These are phyloP conservation scores for Microplitis mediator DNA, from an alignment of 1,140 invertebrate species.

Conservation along the genomic window DNA sequence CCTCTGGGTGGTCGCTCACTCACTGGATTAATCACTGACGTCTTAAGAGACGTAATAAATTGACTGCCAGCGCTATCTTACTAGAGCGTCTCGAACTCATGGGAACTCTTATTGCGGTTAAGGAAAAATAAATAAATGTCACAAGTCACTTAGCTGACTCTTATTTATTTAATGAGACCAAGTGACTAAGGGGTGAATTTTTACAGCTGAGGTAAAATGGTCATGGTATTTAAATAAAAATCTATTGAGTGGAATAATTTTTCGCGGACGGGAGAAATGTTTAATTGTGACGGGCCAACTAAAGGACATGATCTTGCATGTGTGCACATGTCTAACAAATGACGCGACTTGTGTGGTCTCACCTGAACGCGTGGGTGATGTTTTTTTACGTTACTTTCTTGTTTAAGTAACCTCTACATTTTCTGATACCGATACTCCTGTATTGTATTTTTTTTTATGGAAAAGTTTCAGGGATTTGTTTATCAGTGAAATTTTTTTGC, in stretches of 20 bases:
- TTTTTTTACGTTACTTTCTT: constrained; percentile 55
- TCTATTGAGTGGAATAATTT: no score
- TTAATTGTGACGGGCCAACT: background rate
- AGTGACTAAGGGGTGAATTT: no score
- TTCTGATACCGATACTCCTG: background rate
- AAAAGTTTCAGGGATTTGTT: no score
- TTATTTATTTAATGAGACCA: no score
- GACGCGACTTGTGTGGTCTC: constrained; percentile 61
- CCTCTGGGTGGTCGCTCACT: constrained; percentile 57
- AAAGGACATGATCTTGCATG: background rate
- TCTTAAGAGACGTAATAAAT: constrained; percentile 56
- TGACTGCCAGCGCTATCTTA: constrained; percentile 39
- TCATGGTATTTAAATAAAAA: no score
- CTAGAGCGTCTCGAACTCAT: constrained; percentile 1
- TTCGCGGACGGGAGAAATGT: no score
- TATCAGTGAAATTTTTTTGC: no score
- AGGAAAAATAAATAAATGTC: no score
- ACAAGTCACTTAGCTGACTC: no score
- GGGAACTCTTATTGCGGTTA: no score
- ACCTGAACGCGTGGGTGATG: constrained; percentile 54
- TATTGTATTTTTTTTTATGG: no score
- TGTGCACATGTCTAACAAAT: constrained; percentile 58
- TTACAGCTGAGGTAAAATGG: no score
- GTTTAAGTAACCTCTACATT: constrained; percentile 37
- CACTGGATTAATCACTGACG: constrained; percentile 58